A percentile compares a stretch with the other conserved stretches of the same genome.
phyloP scores from a whole-genome alignment of 2,113 vertebrate species.

The Oncorhynchus gorbuscha region DNA sequence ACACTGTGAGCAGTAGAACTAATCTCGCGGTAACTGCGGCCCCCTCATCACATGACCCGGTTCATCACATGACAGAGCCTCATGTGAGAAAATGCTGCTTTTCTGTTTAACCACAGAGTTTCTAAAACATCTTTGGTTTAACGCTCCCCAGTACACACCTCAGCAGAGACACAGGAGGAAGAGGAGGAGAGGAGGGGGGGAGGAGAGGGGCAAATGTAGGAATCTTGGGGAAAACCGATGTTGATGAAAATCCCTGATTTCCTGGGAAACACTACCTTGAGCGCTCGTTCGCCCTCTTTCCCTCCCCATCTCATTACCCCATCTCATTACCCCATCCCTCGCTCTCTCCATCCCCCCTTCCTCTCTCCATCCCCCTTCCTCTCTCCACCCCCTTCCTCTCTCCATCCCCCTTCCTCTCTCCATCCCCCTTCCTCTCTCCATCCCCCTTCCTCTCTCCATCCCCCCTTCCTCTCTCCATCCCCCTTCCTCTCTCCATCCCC shows the following conservation, averaged over 20 bases:
- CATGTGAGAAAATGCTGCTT: constrained; percentile 79
- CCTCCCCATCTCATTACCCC: background rate
- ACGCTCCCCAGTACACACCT: no score
- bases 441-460: background rate
- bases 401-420: no score
- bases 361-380: no score
- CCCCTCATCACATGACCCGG: constrained; percentile 29
- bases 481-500: no score
- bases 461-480: background rate
- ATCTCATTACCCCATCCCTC: background rate
- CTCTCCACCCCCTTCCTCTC: no score
- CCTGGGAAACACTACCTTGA: no score
- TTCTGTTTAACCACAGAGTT: constrained; percentile 64
- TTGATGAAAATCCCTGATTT: no score
- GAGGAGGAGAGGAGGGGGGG: constrained; percentile 29
- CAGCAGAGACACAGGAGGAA: background rate
- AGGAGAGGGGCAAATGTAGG: no score
- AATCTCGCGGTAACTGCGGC: background rate
- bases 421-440: background rate
- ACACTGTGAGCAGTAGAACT: background rate
- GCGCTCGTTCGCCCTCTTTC: background rate
- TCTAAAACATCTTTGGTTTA: no score
- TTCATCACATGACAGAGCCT: constrained; percentile 71
- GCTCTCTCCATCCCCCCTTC: background rate
- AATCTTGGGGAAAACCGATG: no score